Conservation (phyloP, 1,140 invertebrate species). For the Anastatus disparis region DNA sequence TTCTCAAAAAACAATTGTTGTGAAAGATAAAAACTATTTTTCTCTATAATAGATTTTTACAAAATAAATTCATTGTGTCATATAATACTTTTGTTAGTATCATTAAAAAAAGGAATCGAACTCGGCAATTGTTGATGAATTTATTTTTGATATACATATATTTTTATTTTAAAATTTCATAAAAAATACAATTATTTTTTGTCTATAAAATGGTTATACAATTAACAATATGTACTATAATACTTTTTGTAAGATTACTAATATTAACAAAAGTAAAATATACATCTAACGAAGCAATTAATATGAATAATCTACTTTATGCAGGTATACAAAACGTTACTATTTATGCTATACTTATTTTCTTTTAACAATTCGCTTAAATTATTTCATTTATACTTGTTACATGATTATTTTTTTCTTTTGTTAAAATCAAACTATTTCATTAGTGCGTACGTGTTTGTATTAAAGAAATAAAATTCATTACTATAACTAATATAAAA, state of each 20-base stretch:
- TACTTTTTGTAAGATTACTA: slow-evolving; percentile 37
- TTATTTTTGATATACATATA: slow-evolving; percentile 9
- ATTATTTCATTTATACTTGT: slow-evolving; percentile 6
- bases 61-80: background rate
- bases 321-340: slow-evolving; percentile 18
- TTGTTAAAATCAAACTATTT: slow-evolving; percentile 11
- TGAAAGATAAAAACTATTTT: too few species aligned
- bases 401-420: background rate
- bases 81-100: slow-evolving; percentile 37
- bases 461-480: slow-evolving; percentile 40
- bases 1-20: too few species aligned
- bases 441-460: slow-evolving; percentile 9
- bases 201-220: slow-evolving; percentile 12
- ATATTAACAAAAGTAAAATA: slow-evolving; percentile 37
- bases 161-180: slow-evolving; percentile 30
- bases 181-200: slow-evolving; percentile 29
- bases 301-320: slow-evolving; percentile 13
- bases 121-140: too few species aligned
- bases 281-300: slow-evolving; percentile 21
- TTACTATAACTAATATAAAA: too few species aligned
- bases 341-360: slow-evolving; percentile 18
- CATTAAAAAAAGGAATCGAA: background rate
- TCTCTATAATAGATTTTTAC: too few species aligned
- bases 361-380: slow-evolving; percentile 4
- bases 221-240: slow-evolving; percentile 37